Percentiles rank a stretch among this genome's conserved stretches.
Evolutionary conservation across 2,888 invertebrate species (phyloP).

Genomic region (Aelia acuminata): DNA sequence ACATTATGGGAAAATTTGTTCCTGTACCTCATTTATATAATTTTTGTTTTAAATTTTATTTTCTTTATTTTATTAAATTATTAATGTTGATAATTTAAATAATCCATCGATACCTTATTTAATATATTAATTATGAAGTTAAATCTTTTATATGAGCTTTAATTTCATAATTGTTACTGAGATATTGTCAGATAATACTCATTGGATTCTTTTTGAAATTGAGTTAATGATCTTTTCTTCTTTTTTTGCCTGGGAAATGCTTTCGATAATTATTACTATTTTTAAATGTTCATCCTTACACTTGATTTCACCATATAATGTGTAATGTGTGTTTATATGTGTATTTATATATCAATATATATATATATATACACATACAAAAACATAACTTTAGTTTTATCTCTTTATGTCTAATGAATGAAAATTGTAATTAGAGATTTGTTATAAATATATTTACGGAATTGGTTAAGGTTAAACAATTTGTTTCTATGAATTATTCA

Average conservation of each 20-base stretch:
- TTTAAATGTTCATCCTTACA: background rate
- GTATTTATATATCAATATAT: too few species aligned
- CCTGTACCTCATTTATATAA: background rate
- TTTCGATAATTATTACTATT: background rate
- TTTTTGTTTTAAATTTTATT: background rate
- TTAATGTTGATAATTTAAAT: constrained; percentile 3
- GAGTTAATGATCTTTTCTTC: constrained; percentile 6
- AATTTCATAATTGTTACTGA: background rate
- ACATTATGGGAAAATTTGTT: background rate
- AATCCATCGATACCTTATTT: background rate
- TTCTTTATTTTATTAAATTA: too few species aligned
- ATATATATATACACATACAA: too few species aligned
- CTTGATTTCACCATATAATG: too few species aligned
- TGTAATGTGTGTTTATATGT: too few species aligned
- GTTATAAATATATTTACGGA: constrained; percentile 30
- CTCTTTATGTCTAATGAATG: background rate
- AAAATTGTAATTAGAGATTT: constrained; percentile 36
- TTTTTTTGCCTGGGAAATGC: constrained; percentile 36
- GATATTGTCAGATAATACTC: constrained; percentile 37
- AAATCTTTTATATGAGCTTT: background rate
- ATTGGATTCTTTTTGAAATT: constrained; percentile 35
- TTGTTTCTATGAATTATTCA: constrained; percentile 30
- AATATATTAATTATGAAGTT: background rate
- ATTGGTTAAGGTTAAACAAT: constrained; percentile 34
- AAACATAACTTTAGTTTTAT: background rate